These are phyloP conservation scores for Epinephelus lanceolatus DNA, from an alignment of 2,113 vertebrate genomes.

Conservation along the genomic window DNA sequence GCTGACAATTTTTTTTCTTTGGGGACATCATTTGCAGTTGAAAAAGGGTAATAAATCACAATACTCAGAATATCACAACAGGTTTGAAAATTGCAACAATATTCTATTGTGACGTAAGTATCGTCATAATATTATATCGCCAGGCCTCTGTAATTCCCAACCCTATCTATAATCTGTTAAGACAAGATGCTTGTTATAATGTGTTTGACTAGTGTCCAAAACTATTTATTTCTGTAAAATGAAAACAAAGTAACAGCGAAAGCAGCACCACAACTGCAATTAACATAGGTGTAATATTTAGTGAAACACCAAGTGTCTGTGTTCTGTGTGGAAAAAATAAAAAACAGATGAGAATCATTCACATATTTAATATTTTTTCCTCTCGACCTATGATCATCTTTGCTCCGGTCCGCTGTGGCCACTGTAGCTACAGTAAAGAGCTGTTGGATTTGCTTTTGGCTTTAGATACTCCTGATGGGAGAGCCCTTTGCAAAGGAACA, in stretches of 20 bases:
- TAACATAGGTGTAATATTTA: not conserved
- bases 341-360: constrained; percentile 5
- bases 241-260: not conserved
- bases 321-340: not conserved
- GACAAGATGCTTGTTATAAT: not conserved
- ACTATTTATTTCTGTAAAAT: not conserved
- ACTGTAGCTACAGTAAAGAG: constrained; percentile 42
- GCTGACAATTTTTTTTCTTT: no score
- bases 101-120: no score
- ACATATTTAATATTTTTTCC: constrained; percentile 9
- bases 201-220: constrained; percentile 6
- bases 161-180: no score
- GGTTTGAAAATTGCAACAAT: no score
- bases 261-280: not conserved
- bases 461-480: constrained; percentile 55
- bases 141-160: no score
- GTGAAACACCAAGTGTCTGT: not conserved
- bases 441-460: constrained; percentile 60
- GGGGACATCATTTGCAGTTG: no score
- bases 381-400: constrained; percentile 37
- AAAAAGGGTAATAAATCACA: no score
- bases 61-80: no score
- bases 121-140: no score
- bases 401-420: constrained; percentile 32
- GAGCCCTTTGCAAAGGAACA: constrained; percentile 51